Base-by-base conservation (phyloP, 2,113 vertebrate species). In the Ramphastos sulfuratus region DNA sequence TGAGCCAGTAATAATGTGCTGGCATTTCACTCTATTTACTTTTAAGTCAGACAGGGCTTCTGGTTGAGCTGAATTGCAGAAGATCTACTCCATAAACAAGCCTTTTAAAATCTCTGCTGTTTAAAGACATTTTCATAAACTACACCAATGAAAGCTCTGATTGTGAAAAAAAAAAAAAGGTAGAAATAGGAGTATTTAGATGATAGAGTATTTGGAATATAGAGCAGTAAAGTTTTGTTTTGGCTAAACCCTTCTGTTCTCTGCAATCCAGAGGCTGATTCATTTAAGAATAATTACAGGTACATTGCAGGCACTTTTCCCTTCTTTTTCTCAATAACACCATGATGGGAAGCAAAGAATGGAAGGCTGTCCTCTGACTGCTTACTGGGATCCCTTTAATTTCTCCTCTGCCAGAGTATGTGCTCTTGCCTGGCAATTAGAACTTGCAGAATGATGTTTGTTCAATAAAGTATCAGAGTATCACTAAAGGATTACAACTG, bases 1-100 rank as follows among this genome's bases (percentile, higher is more conserved):
- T 96, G 94, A 97, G 86, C 15, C 92, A 84, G 79, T 75, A 95
- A 92, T 89, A 91, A 89, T 63, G 48, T 88, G 64, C 20, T 82
- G 83, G 37, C 82, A 85, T 96, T 92, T 89, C 72, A 84, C 56
- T 48, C 63, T 91, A 28, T 90, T 95, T 94, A 63, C 89, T 87
- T 85, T 59, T 66, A 60, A 91, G 79, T 75, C 82, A 82, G 83
- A n/a, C 60, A 58, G 64, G 76, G 71, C 37, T 82, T 88, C 81
- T 93, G 79, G 33, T 67, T 75, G 78, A 88, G 61, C n/a, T 56
- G 14, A 52, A 17, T 90, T 89, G 69, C 60, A 46, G 66, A 61
- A 67, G 44, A 56, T 86, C 77, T 82, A 5, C 75, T 80, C 81
- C 1, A 9, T 76, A 33, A 77, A 73, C 12, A 65, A 84, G 5